These are phyloP conservation scores for Leptogaster cylindrica DNA, from an alignment of 2,888 invertebrate species.

Conservation along the genomic window DNA sequence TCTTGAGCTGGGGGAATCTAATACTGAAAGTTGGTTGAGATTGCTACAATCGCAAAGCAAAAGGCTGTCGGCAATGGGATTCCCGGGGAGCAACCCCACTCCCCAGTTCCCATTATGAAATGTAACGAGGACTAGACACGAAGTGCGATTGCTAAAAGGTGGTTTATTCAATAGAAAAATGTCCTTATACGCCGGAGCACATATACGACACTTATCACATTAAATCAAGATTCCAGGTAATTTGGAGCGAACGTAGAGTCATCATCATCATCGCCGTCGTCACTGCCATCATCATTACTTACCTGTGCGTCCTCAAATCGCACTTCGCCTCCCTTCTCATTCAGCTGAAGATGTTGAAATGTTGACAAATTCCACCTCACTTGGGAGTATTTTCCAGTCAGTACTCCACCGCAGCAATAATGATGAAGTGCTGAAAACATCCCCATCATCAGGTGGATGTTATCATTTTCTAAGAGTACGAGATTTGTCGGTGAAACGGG, in stretches of 20 bases:
- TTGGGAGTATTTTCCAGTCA: background rate
- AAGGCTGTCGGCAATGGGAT: too few species aligned
- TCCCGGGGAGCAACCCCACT: too few species aligned
- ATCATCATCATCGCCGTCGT: slow-evolving; percentile 20
- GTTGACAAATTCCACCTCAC: slow-evolving; percentile 23
- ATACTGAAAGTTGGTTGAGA: too few species aligned
- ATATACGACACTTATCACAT: background rate
- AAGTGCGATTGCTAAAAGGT: background rate
- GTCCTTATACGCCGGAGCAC: background rate
- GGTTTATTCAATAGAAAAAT: slow-evolving; percentile 1
- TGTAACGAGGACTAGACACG: background rate
- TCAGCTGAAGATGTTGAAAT: slow-evolving; percentile 24
- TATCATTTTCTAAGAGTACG: background rate
- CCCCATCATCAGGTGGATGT: slow-evolving; percentile 16
- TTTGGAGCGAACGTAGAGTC: slow-evolving; percentile 8
- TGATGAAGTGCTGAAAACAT: slow-evolving; percentile 29
- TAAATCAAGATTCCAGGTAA: slow-evolving; percentile 36
- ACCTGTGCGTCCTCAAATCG: background rate
- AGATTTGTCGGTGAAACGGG: too few species aligned
- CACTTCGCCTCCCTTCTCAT: background rate
- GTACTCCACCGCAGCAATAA: background rate
- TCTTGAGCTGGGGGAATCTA: too few species aligned
- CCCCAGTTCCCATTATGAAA: too few species aligned
- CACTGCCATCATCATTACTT: slow-evolving; percentile 23
- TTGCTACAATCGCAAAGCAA: too few species aligned